phyloP scores from a whole-genome alignment of 2,797 vertebrate species.

The Melanotaenia parkinsoni region DNA sequence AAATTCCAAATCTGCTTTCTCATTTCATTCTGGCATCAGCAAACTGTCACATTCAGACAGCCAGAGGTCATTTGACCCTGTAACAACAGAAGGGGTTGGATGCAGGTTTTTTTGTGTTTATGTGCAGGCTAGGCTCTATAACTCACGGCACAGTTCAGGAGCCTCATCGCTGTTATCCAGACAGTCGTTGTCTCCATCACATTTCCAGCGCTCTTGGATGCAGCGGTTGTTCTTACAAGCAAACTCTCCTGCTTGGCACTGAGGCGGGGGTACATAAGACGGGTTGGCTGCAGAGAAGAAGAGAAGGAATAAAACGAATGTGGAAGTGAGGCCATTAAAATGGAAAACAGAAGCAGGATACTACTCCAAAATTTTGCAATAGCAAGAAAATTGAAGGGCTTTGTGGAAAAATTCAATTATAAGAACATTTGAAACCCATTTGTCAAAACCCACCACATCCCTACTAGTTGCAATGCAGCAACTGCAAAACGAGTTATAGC shows the following conservation, averaged over 20 bases:
- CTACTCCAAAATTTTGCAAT: slow-evolving; percentile 4
- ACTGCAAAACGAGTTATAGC: neutral
- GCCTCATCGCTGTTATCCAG: slow-evolving; percentile 95
- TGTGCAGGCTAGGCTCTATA: neutral
- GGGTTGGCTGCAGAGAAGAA: slow-evolving; percentile 86
- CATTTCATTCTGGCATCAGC: slow-evolving; percentile 48
- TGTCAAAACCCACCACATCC: slow-evolving; percentile 5
- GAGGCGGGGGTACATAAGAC: slow-evolving; percentile 85
- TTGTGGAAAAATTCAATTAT: slow-evolving; percentile 11
- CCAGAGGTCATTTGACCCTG: slow-evolving; percentile 28
- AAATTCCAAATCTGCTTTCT: slow-evolving; percentile 44
- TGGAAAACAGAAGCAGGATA: slow-evolving; percentile 2
- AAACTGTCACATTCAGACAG: slow-evolving; percentile 39
- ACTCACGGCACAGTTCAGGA: slow-evolving; percentile 89
- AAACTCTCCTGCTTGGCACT: slow-evolving; percentile 92
- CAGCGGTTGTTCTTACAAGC: slow-evolving; percentile 94
- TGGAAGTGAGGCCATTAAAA: slow-evolving; percentile 12
- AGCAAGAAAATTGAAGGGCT: neutral
- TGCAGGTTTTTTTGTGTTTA: neutral
- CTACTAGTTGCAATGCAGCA: neutral
- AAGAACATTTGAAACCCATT: slow-evolving; percentile 13
- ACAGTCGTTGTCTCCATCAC: slow-evolving; percentile 97
- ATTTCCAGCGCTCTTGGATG: slow-evolving; percentile 94
- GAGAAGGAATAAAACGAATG: slow-evolving; percentile 14
- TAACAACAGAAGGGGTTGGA: slow-evolving; percentile 9